A percentile compares a stretch with the other conserved stretches of the same genome.
phyloP scores from a whole-genome alignment of 1,140 invertebrate genomes.

The Bicyclus anynana region DNA sequence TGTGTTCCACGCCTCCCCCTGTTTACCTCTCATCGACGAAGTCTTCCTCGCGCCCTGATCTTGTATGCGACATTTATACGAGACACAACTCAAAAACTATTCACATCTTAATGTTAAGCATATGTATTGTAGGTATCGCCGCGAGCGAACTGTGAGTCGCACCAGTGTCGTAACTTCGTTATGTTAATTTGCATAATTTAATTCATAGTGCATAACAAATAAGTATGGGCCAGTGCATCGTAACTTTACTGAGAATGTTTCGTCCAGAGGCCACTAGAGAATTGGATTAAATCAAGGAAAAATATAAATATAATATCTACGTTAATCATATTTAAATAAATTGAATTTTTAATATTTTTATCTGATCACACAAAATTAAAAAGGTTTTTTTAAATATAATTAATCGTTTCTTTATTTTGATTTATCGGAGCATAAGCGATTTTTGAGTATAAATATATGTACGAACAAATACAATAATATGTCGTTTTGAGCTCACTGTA shows the following conservation, averaged over 20 bases:
- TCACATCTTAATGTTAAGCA: conserved; percentile 68
- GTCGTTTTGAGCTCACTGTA: too few relatives aligned
- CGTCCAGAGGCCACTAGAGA: conserved; percentile 41
- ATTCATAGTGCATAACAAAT: conserved; percentile 14
- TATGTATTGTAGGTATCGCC: conserved; percentile 57
- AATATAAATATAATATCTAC: background rate
- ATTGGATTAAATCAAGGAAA: background rate
- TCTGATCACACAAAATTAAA: background rate
- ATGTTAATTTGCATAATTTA: conserved; percentile 22
- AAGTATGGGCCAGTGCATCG: conserved; percentile 8
- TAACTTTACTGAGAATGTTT: conserved; percentile 29
- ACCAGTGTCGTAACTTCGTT: conserved; percentile 49
- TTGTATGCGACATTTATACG: conserved; percentile 31
- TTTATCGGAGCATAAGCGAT: background rate
- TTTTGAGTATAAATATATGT: background rate
- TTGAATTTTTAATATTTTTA: background rate
- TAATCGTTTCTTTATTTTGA: background rate
- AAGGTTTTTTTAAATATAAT: background rate
- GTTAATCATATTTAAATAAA: background rate
- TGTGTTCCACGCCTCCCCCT: conserved; percentile 67
- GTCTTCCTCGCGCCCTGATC: conserved; percentile 69
- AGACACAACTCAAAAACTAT: conserved; percentile 75
- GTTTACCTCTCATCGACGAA: conserved; percentile 60
- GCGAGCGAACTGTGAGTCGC: conserved; percentile 48
- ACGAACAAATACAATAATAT: too few relatives aligned